These are phyloP conservation scores for Acromyrmex charruanus DNA, from an alignment of 1,140 invertebrate species.

Conservation along the genomic window DNA sequence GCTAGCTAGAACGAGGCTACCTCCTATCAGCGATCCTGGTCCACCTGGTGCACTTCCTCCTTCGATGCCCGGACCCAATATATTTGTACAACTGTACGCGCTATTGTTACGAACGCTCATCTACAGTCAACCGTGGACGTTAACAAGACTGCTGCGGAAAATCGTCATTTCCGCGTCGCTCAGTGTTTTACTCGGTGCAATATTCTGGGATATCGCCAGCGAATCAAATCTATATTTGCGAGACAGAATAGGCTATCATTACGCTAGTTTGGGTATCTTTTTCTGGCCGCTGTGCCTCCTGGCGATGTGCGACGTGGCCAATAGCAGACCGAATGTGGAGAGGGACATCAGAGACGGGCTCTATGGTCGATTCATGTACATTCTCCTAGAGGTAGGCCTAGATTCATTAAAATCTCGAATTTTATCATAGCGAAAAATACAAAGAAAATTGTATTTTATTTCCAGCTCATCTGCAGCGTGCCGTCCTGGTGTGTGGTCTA, in stretches of 20 bases:
- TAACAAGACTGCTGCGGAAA: slow-evolving; percentile 92
- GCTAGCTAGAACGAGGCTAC: slow-evolving; percentile 89
- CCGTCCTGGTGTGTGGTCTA: slow-evolving; percentile 90
- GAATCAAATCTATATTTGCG: slow-evolving; percentile 91
- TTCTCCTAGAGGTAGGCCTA: slow-evolving; percentile 91
- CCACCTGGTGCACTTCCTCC: slow-evolving; percentile 92
- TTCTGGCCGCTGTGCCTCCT: slow-evolving; percentile 92
- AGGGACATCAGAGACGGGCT: slow-evolving; percentile 93
- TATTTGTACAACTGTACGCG: slow-evolving; percentile 90
- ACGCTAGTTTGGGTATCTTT: slow-evolving; percentile 92
- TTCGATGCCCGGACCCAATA: slow-evolving; percentile 88
- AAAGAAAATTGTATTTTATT: slow-evolving; percentile 51
- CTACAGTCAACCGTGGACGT: slow-evolving; percentile 95
- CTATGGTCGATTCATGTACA: slow-evolving; percentile 93
- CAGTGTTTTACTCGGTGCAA: slow-evolving; percentile 94
- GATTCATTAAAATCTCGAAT: background rate
- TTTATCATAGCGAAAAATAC: background rate
- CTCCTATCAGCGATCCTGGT: slow-evolving; percentile 91
- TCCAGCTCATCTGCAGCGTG: slow-evolving; percentile 88
- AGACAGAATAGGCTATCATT: slow-evolving; percentile 94
- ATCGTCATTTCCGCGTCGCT: slow-evolving; percentile 92
- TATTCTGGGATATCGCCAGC: slow-evolving; percentile 95
- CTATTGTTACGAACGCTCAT: slow-evolving; percentile 89
- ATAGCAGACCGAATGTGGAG: slow-evolving; percentile 90
- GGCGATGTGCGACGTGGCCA: slow-evolving; percentile 90